These are phyloP conservation scores for Dendrolimus pini DNA, from an alignment of 2,888 invertebrate genomes.

Conservation along the genomic window DNA sequence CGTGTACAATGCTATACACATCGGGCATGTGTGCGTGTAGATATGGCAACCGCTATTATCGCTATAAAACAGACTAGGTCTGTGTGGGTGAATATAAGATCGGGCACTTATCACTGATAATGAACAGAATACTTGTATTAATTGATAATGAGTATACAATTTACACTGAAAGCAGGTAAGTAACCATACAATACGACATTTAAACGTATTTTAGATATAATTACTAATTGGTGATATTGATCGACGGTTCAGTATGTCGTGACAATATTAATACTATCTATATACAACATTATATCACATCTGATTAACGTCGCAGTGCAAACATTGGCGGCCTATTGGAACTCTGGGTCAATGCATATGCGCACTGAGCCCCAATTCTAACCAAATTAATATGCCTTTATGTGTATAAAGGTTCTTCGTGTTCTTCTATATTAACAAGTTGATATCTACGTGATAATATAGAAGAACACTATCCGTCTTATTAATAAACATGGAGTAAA, in stretches of 20 bases:
- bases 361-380: conserved; percentile 29
- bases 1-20: conserved; percentile 15
- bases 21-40: conserved; percentile 17
- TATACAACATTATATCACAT: conserved; percentile 25
- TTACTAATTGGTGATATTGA: conserved; percentile 58
- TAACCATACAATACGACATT: not conserved
- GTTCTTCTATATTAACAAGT: too few relatives aligned
- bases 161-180: conserved; percentile 13
- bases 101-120: conserved; percentile 22
- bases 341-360: conserved; percentile 64
- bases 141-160: conserved; percentile 18
- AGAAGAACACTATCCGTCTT: too few relatives aligned
- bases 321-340: conserved; percentile 59
- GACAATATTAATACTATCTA: conserved; percentile 31
- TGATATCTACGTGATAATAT: too few relatives aligned
- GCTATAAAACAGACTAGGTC: conserved; percentile 6
- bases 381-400: too few relatives aligned
- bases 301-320: conserved; percentile 61
- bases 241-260: conserved; percentile 34
- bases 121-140: conserved; percentile 18
- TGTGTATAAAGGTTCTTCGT: too few relatives aligned
- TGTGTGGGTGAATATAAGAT: conserved; percentile 20
- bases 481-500: too few relatives aligned
- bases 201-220: conserved; percentile 16
- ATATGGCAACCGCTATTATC: conserved; percentile 12